These are phyloP conservation scores for Ardeotis arabs DNA, from an alignment of 2,113 vertebrate genomes.

Conservation along the genomic window DNA sequence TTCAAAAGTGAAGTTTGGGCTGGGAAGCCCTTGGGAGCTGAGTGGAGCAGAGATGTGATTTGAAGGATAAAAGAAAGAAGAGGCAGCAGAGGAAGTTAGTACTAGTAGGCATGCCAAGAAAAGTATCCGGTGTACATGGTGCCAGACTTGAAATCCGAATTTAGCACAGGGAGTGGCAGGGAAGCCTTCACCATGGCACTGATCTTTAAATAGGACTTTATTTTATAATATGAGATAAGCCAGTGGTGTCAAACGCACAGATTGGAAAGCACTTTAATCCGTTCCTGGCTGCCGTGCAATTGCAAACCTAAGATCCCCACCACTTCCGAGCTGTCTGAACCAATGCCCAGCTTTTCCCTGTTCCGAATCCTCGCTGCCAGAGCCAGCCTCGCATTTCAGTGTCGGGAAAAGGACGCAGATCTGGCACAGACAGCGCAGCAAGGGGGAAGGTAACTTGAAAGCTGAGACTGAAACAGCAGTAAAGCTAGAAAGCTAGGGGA, in stretches of 20 bases:
- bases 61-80: slow-evolving; percentile 16
- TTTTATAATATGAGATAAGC: slow-evolving; percentile 51
- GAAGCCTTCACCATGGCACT: slow-evolving; percentile 53
- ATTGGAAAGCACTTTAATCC: slow-evolving; percentile 5
- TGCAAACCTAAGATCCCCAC: neutral
- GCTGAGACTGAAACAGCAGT: neutral
- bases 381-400: neutral
- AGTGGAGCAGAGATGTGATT: neutral
- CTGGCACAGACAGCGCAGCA: neutral
- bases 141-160: slow-evolving; percentile 52
- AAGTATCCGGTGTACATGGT: slow-evolving; percentile 50
- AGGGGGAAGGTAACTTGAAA: neutral
- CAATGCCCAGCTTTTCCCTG: neutral
- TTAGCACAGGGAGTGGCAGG: slow-evolving; percentile 53
- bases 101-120: slow-evolving; percentile 31
- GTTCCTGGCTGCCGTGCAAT: neutral
- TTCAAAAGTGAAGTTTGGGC: neutral
- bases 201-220: slow-evolving; percentile 67
- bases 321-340: slow-evolving; percentile 58
- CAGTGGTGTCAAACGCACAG: neutral
- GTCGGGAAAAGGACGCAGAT: neutral
- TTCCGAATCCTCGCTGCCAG: neutral
- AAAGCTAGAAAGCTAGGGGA: neutral
- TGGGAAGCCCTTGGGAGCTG: neutral
- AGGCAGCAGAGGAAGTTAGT: slow-evolving; percentile 48